These are phyloP conservation scores for Drosophila helvetica DNA, from an alignment of 2,888 invertebrate species.

Conservation along the genomic window DNA sequence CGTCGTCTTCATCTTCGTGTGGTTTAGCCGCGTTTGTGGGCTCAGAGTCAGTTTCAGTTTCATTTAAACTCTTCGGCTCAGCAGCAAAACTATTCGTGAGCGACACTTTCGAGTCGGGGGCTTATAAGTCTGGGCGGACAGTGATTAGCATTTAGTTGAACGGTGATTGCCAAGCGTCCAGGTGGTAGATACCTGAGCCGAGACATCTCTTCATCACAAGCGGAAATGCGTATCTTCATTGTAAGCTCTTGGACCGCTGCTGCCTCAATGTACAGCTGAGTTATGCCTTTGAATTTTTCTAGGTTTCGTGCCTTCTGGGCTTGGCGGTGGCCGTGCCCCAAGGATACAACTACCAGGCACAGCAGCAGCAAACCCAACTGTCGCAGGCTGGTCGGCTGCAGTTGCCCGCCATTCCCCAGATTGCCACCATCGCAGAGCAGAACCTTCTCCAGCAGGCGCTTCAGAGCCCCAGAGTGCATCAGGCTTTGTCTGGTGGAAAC, in stretches of 20 bases:
- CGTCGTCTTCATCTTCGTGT: conserved; percentile 37
- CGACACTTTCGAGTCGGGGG: conserved; percentile 46
- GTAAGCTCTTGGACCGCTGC: conserved; percentile 59
- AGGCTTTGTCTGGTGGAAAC: conserved; percentile 46
- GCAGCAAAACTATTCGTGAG: conserved; percentile 41
- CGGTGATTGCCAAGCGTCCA: conserved; percentile 75
- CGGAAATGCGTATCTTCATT: conserved; percentile 78
- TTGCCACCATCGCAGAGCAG: conserved; percentile 53
- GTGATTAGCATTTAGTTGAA: conserved; percentile 82
- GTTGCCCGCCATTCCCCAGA: conserved; percentile 46
- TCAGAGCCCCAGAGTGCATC: conserved; percentile 65
- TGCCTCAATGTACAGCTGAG: background rate
- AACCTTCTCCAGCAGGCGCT: conserved; percentile 72
- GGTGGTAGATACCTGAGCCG: conserved; percentile 48
- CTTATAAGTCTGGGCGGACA: conserved; percentile 80
- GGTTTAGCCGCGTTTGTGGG: conserved; percentile 43
- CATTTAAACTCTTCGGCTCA: conserved; percentile 46
- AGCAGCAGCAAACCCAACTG: conserved; percentile 34
- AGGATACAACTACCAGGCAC: conserved; percentile 78
- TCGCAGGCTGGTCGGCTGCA: conserved; percentile 32
- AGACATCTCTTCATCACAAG: conserved; percentile 13
- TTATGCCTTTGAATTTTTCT: conserved; percentile 15
- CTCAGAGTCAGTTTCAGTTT: conserved; percentile 48
- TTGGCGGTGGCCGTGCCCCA: conserved; percentile 77
- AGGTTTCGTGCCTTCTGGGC: conserved; percentile 74